A percentile compares a stretch with the other conserved stretches of the same genome.
These are phyloP conservation scores for Martes flavigula DNA, from an alignment of 2,797 vertebrate genomes.

Conservation along the genomic window DNA sequence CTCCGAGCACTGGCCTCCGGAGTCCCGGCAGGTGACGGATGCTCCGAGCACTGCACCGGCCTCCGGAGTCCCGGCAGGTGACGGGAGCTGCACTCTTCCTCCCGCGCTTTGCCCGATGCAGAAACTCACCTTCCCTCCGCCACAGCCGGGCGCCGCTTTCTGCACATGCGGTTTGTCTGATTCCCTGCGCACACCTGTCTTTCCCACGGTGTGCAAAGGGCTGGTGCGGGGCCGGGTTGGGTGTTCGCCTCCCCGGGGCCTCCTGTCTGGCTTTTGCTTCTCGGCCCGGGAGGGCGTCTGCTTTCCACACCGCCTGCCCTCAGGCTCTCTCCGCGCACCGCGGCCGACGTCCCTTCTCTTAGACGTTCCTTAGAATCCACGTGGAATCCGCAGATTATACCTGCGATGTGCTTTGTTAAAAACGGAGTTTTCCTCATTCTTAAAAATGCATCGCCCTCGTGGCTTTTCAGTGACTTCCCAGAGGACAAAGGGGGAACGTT, in stretches of 20 bases:
- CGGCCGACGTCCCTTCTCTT: not conserved
- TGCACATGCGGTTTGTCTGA: not conserved
- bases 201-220: not conserved
- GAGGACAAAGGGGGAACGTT: not conserved
- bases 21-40: too few species aligned
- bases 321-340: not conserved
- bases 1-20: not conserved
- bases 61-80: not conserved
- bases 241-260: not conserved
- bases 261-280: not conserved
- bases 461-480: not conserved
- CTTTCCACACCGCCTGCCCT: not conserved
- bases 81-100: not conserved
- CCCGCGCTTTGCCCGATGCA: fast-evolving
- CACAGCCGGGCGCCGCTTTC: not conserved
- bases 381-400: not conserved
- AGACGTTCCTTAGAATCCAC: too few species aligned
- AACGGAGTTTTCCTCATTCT: not conserved
- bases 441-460: not conserved
- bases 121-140: not conserved
- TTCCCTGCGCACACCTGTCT: not conserved
- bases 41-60: not conserved
- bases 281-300: not conserved
- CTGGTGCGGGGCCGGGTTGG: not conserved
- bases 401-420: not conserved